Base-by-base conservation (phyloP, 2,888 invertebrate genomes). In the Epinotia nisella region DNA sequence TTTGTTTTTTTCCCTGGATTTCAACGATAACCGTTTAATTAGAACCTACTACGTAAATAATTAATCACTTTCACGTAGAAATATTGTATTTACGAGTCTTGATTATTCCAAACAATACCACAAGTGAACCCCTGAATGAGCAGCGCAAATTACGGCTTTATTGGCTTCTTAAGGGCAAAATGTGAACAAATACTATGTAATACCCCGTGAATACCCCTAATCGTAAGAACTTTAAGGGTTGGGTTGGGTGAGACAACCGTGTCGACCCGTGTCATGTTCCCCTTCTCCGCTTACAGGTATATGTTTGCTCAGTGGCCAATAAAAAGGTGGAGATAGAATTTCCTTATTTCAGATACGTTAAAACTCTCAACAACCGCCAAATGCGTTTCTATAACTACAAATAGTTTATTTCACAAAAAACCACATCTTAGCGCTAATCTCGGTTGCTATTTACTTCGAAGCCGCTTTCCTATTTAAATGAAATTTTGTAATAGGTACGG, bases 241-340 rank as follows among this genome's bases (percentile, higher is more conserved):
- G 68, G 68, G 73, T 69, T 68, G 68, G 61, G 71, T 45, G 72
- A 73, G 73, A 73, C 58, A 69, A 69, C 64, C 72, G 53, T 3
- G 21, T 64, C 73, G 73, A 73, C 73, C 73, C 73, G 73, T 69
- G 73, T 73, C 73, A 73, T 73, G 73, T 73, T 69, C 58, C 58
- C 58, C 73, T 69, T 68, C 73, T 64, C 51, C 62, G 39, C 62
- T 64, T 73, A 73, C 68, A 69, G 68, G 68, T 69, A 73, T 56
- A 69, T 64, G 71, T 59, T 66, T 66, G 45, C 71, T 71, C 59
- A 21, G 24, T 41, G 39, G 13, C 19, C 35, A 51, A 64, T 58
- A 62, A 73, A 73, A 66, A 60, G 51, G 17, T 15, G 45, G 29
- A 29, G 41, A 35, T 29, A 35, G 29, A 35, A 35, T 60, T 55